Evolutionary conservation across 30 jellyfish, hydroid and myxozoan genomes (phyloP).

Genomic region (Chironex yamaguchii): DNA sequence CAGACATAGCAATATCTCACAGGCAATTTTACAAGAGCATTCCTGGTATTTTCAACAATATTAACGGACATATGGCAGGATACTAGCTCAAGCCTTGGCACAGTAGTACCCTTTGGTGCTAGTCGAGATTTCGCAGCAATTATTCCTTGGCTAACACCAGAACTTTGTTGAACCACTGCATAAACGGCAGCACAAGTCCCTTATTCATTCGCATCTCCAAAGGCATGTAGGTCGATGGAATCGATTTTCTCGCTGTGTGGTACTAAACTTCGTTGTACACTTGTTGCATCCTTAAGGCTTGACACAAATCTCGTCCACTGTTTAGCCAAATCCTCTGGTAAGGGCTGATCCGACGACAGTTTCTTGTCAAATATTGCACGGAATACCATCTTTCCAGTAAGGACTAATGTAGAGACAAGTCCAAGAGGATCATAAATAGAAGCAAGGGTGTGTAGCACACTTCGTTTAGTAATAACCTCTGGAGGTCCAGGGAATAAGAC

Average conservation of each 20-base stretch:
- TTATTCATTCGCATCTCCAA: slow-evolving; percentile 74
- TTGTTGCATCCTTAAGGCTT: slow-evolving; percentile 16
- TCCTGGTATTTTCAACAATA: slow-evolving; percentile 44
- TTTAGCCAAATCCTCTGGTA: slow-evolving; percentile 31
- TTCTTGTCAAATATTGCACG: slow-evolving; percentile 43
- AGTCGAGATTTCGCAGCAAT: slow-evolving; percentile 60
- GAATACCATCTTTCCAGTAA: slow-evolving; percentile 39
- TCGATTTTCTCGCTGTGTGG: slow-evolving; percentile 7
- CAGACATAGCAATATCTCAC: slow-evolving; percentile 31
- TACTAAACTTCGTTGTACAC: slow-evolving; percentile 23
- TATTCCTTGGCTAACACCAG: slow-evolving; percentile 32
- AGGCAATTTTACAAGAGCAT: slow-evolving; percentile 33
- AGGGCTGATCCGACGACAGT: slow-evolving; percentile 51
- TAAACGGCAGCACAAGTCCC: slow-evolving; percentile 54
- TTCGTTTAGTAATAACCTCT: slow-evolving; percentile 22
- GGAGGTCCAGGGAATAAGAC: slow-evolving; percentile 35
- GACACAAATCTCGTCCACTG: slow-evolving; percentile 28
- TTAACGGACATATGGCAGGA: slow-evolving; percentile 71
- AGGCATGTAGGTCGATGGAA: slow-evolving; percentile 62
- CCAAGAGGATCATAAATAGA: slow-evolving; percentile 64
- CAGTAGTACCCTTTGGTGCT: slow-evolving; percentile 52
- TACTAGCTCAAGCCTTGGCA: slow-evolving; percentile 79
- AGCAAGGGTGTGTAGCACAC: slow-evolving; percentile 57
- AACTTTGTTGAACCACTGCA: slow-evolving; percentile 45
- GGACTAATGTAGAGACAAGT: slow-evolving; percentile 46